Evolutionary conservation across 2,797 vertebrate species (phyloP), one percentile per base, ranked within the genome.

Genomic region (Cirrhinus molitorella): DNA sequence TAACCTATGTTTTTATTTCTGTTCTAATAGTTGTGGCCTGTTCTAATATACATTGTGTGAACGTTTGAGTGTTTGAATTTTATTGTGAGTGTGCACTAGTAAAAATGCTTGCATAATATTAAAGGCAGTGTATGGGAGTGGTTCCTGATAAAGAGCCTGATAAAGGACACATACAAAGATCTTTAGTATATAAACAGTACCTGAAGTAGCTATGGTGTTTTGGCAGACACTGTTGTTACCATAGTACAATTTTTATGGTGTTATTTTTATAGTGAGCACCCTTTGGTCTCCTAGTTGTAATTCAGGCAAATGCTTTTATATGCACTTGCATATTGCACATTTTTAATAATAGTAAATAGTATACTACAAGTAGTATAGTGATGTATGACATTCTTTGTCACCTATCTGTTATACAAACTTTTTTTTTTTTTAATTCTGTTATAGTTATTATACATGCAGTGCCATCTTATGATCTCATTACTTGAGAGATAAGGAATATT

Each of bases 101-200:
- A n/a, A 37, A 13, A 57, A 57, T 10, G 13, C 34, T 79, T 79
- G 25, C 12, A 14, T 11, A 34, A 23, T 79, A 14, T 49, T 17
- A 13, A 47, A 79, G 61, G 76, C 43, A 79, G 53, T 59, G 73
- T 17, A 4, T 21, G 70, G 45, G 68, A 19, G 72, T 40, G 72
- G 40, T 25, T 57, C 34, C 10, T 51, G 14, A 47, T 77, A 57
- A 63, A 47, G 57, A 77, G 17, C 23, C 59, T 11, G 23, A 47
- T 65, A 23, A 21, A 66, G 13, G 43, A 11, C 40, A 49, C 37
- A 34, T 34, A 8, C 28, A 57, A 5, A 28, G 55, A 61, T 43
- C 23, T 63, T 47, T 4, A 75, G 34, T 8, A 43, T 17, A 25
- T 53, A 19, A 19, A 16, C 70, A 31, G 16, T 16, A 21, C 14